Evolutionary conservation across 2,888 invertebrate species (phyloP).

Genomic region (Barypeithes pellucidus): DNA sequence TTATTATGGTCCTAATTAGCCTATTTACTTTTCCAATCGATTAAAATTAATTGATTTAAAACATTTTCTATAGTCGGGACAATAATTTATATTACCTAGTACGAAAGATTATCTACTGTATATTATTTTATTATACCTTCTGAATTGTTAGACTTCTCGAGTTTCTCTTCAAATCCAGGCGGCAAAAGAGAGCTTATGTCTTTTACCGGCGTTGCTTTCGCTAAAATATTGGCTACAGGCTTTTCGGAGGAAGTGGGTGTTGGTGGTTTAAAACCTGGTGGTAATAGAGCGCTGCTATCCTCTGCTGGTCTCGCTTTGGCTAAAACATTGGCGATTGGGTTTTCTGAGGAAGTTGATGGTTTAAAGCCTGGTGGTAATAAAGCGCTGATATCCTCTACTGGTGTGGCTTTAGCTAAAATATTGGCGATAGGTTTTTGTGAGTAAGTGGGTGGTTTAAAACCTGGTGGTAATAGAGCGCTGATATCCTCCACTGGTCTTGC

Average conservation of each 20-base stretch:
- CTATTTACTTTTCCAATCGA: too few relatives aligned
- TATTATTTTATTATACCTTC: neutral
- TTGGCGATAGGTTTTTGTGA: slow-evolving; percentile 31
- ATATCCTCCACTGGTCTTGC: slow-evolving; percentile 72
- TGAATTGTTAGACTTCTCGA: neutral
- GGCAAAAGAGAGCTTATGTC: slow-evolving; percentile 68
- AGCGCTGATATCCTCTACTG: slow-evolving; percentile 74
- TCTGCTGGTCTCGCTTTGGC: slow-evolving; percentile 67
- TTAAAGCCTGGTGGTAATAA: slow-evolving; percentile 77
- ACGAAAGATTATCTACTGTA: too few relatives aligned
- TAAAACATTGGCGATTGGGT: slow-evolving; percentile 57
- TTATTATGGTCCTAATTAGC: too few relatives aligned
- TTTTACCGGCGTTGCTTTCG: slow-evolving; percentile 65
- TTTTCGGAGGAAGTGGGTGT: slow-evolving; percentile 42
- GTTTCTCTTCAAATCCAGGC: slow-evolving; percentile 68
- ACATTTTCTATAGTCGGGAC: too few relatives aligned
- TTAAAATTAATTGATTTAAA: too few relatives aligned
- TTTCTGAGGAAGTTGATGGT: neutral
- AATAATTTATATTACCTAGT: too few relatives aligned
- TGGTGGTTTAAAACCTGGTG: slow-evolving; percentile 67
- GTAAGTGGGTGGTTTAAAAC: slow-evolving; percentile 63
- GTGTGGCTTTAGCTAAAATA: slow-evolving; percentile 59
- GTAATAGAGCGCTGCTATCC: slow-evolving; percentile 71
- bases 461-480: slow-evolving; percentile 69
- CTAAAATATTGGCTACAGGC: slow-evolving; percentile 3